Evolutionary conservation across 2,113 vertebrate genomes (phyloP).

Genomic region (Pandion haliaetus): DNA sequence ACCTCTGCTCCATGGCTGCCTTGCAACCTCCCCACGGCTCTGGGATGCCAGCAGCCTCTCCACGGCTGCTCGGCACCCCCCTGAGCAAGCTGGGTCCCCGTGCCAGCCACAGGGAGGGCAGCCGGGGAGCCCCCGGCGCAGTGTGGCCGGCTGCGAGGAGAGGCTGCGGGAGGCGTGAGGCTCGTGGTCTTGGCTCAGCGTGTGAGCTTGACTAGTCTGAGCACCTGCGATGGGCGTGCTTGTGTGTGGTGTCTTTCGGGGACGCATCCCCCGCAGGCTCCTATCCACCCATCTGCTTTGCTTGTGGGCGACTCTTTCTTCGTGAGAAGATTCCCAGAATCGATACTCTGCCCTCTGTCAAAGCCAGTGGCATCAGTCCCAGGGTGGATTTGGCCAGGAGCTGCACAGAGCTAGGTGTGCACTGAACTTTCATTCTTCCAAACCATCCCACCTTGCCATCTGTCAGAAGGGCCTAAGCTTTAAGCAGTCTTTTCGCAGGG

Average conservation of each 20-base stretch:
- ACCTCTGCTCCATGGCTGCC: not conserved
- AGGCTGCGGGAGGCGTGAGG: not conserved
- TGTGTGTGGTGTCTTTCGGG: not conserved
- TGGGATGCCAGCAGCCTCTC: not conserved
- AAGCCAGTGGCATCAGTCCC: not conserved
- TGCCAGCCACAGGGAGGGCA: not conserved
- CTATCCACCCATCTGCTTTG: not conserved
- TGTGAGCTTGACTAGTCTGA: not conserved
- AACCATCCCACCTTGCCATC: not conserved
- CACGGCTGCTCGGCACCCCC: rapidly evolving
- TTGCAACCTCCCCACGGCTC: not conserved
- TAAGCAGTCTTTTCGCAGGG: not conserved
- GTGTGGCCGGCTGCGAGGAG: rapidly evolving
- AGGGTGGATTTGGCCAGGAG: not conserved
- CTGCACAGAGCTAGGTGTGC: rapidly evolving
- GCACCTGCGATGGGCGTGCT: not conserved
- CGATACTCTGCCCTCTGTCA: not conserved
- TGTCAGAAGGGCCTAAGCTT: not conserved
- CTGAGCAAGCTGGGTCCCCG: not conserved
- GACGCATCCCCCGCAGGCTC: slow-evolving; percentile 1
- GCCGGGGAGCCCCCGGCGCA: not conserved
- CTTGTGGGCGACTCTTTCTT: slow-evolving; percentile 12
- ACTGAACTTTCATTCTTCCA: not conserved
- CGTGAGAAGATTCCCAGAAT: not conserved
- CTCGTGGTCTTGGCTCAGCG: not conserved